Evolutionary conservation across 2,888 invertebrate genomes (phyloP).

Genomic region (Xestoiulus laeticollis): DNA sequence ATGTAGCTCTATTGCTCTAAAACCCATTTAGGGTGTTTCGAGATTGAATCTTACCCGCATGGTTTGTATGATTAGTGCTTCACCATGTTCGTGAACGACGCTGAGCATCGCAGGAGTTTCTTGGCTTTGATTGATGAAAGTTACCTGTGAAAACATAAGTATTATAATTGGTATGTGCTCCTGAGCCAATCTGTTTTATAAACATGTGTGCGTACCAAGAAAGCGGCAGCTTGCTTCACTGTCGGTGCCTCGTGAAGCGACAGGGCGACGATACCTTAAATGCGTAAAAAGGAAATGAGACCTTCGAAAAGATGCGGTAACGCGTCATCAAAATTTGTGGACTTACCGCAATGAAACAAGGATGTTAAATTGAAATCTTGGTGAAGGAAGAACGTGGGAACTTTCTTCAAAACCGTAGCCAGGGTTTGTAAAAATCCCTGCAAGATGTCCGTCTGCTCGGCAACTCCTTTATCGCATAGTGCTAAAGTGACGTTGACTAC

Average conservation of each 20-base stretch:
- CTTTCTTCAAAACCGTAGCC: constrained; percentile 74
- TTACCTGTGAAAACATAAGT: constrained; percentile 61
- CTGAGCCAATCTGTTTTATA: too few relatives aligned
- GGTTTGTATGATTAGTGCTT: constrained; percentile 71
- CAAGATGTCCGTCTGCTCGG: constrained; percentile 74
- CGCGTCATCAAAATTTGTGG: too few relatives aligned
- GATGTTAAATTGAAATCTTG: constrained; percentile 65
- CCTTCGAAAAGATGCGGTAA: too few relatives aligned
- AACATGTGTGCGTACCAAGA: constrained; percentile 67
- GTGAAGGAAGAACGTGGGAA: constrained; percentile 66
- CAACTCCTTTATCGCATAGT: constrained; percentile 63
- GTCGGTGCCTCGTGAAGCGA: constrained; percentile 71
- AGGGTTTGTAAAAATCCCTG: constrained; percentile 75
- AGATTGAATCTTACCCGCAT: constrained; percentile 64
- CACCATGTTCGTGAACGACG: constrained; percentile 71
- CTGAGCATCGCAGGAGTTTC: constrained; percentile 67
- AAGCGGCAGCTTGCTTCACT: constrained; percentile 71
- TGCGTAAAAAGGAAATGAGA: neutral
- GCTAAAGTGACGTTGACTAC: constrained; percentile 61
- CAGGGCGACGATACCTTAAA: constrained; percentile 70
- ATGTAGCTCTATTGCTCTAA: neutral
- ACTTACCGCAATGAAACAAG: constrained; percentile 68
- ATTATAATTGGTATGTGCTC: neutral
- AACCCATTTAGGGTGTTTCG: neutral
- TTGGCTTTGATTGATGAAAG: constrained; percentile 70